Percentiles rank a stretch among this genome's conserved stretches.
Conservation (phyloP, 2,888 invertebrate species). For the Drymonia ruficornis region DNA sequence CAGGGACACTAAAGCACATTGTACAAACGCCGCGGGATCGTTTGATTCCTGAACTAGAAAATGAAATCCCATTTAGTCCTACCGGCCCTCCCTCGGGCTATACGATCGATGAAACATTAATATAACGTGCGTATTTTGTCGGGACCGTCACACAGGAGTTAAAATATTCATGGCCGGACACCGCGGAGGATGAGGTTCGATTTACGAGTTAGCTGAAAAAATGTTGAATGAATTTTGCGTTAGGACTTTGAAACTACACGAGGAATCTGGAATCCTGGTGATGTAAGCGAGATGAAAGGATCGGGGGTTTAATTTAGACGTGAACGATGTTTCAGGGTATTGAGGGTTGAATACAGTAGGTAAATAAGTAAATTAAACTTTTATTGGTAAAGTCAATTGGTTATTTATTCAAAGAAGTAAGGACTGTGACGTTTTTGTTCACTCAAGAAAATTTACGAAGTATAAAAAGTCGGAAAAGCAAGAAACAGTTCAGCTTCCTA, state of each 20-base stretch:
- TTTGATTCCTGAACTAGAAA: slow-evolving; percentile 81
- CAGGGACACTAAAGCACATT: slow-evolving; percentile 58
- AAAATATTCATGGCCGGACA: slow-evolving; percentile 77
- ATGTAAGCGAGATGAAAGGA: no score
- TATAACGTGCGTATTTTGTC: slow-evolving; percentile 72
- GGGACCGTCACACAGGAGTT: slow-evolving; percentile 65
- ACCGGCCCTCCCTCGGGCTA: slow-evolving; percentile 51
- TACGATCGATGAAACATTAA: slow-evolving; percentile 72
- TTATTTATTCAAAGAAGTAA: no score
- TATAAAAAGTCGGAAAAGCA: no score
- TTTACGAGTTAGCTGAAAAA: slow-evolving; percentile 70
- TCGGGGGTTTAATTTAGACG: no score
- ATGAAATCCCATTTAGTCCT: slow-evolving; percentile 76
- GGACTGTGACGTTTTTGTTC: no score
- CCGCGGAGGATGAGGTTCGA: slow-evolving; percentile 56
- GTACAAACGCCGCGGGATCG: slow-evolving; percentile 58
- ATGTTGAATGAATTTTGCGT: slow-evolving; percentile 51
- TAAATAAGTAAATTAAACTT: no score
- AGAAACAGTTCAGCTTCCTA: no score
- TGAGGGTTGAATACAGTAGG: no score
- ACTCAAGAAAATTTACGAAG: no score
- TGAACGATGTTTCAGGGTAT: no score
- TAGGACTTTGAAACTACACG: slow-evolving; percentile 59
- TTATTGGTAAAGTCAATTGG: no score
- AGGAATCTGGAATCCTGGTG: slow-evolving; percentile 11